Evolutionary conservation across 1,140 invertebrate genomes (phyloP).

Genomic region (Phymastichus coffea): DNA sequence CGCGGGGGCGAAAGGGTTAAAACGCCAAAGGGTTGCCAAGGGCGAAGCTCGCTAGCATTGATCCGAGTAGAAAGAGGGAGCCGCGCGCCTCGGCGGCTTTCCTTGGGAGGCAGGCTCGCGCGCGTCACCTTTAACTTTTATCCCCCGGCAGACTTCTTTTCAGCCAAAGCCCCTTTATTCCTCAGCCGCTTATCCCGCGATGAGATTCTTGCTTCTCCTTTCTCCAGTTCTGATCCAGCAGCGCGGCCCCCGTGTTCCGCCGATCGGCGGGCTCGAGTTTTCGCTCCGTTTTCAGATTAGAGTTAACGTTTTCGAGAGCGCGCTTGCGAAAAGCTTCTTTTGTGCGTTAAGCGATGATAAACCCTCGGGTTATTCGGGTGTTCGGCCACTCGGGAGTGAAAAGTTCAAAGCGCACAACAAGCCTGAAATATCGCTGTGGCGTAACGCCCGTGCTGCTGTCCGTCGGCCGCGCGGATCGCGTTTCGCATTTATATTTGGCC

Average conservation of each 20-base stretch:
- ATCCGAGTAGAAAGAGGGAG: too few relatives aligned
- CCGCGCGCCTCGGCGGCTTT: conserved; percentile 28
- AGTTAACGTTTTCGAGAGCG: conserved; percentile 13
- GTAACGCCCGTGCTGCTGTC: too few relatives aligned
- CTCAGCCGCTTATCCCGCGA: conserved; percentile 26
- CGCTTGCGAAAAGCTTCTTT: conserved; percentile 3
- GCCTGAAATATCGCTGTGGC: conserved; percentile 9
- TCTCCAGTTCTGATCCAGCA: too few relatives aligned
- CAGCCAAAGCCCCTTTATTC: conserved; percentile 43
- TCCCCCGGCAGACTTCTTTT: conserved; percentile 38
- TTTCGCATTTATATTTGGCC: too few relatives aligned
- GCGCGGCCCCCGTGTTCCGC: too few relatives aligned
- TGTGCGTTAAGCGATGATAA: conserved; percentile 17
- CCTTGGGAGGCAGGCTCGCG: conserved; percentile 23
- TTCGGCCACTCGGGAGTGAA: background rate
- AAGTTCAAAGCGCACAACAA: conserved; percentile 15
- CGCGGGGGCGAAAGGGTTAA: conserved; percentile 14
- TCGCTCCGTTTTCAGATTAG: too few relatives aligned
- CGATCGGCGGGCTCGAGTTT: too few relatives aligned
- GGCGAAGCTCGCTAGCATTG: conserved; percentile 41
- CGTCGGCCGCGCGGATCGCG: too few relatives aligned
- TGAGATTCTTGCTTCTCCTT: conserved; percentile 2
- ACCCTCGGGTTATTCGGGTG: conserved; percentile 7
- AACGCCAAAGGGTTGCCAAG: conserved; percentile 2
- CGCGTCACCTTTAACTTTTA: conserved; percentile 35